Evolutionary conservation across 2,113 vertebrate species (phyloP).

Genomic region (Bettongia penicillata): DNA sequence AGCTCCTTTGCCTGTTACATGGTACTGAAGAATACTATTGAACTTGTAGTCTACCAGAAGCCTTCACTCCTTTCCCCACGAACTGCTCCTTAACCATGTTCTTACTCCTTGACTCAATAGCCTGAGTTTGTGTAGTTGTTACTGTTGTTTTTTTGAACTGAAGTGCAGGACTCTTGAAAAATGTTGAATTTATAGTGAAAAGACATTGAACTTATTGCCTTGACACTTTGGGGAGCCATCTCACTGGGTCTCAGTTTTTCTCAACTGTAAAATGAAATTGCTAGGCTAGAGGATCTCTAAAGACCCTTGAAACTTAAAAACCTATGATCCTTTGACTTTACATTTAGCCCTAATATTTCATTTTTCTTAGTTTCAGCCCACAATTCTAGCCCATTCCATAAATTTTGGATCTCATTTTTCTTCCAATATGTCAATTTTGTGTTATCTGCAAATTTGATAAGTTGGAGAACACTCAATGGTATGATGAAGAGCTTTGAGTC

Average conservation of each 20-base stretch:
- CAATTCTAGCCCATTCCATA: neutral
- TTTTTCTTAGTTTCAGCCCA: neutral
- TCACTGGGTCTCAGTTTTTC: neutral
- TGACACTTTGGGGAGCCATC: neutral
- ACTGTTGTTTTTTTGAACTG: neutral
- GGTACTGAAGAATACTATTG: neutral
- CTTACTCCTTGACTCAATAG: neutral
- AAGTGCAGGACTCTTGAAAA: neutral
- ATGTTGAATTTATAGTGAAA: neutral
- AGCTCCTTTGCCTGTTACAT: neutral
- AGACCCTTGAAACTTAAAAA: neutral
- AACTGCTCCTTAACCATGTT: neutral
- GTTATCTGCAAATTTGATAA: neutral
- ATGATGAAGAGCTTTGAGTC: neutral
- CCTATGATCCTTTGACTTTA: neutral
- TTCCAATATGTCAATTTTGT: neutral
- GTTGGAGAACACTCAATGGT: neutral
- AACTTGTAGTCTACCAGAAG: neutral
- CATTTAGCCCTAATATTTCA: neutral
- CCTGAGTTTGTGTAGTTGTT: neutral
- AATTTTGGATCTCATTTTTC: neutral
- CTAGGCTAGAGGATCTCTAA: neutral
- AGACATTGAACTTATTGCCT: neutral
- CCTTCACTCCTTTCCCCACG: neutral
- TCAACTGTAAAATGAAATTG: neutral